Base-by-base conservation (phyloP, 2,888 invertebrate genomes). In the Nudaria mundana region DNA sequence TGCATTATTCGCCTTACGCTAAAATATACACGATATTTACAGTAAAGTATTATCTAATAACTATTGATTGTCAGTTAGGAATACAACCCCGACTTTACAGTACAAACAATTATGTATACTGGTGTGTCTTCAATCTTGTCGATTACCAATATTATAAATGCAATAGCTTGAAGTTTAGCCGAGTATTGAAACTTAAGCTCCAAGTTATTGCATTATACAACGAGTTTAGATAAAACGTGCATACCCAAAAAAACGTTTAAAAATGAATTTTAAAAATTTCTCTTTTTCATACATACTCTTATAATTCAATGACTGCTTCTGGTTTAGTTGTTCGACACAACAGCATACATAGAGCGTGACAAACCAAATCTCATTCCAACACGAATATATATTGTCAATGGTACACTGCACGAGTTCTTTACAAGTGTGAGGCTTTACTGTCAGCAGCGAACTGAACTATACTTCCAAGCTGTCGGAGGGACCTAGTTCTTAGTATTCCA, bases 21-120 rank as follows among this genome's bases (percentile, higher is more conserved):
- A 59, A 35, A 52, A 56, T 55, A 66, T 75, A 76, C 71, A 76
- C 53, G 44, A 66, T 78, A 78, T 78, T 72, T 78, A 78, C 78
- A 77, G 49, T 48, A 50, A 26, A n/a, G n/a, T 58, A 58, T 48
- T 33, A 32, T 44, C 58, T 48, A 56, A 63, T 51, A 42, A 53
- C 51, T 56, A 59, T 51, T 52, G 48, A 60, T 53, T 44, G 47
- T 53, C 57, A 44, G 52, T 52, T 58, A 62, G 56, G 58, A 63
- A 61, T 64, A 58, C 48, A 54, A 52, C 36, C 51, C 40, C 43
- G 42, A 51, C 32, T 44, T 35, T 37, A 52, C 42, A 31, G 12
- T 54, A 44, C 45, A 18, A 26, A 38, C 38, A 5, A 11, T 8
- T 12, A 20, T 20, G 13, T 43, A 4, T 33, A 30, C 37, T 43